These are phyloP conservation scores for Brachyhypopomus occidentalis DNA, from an alignment of 2,113 vertebrate genomes.

Conservation along the genomic window DNA sequence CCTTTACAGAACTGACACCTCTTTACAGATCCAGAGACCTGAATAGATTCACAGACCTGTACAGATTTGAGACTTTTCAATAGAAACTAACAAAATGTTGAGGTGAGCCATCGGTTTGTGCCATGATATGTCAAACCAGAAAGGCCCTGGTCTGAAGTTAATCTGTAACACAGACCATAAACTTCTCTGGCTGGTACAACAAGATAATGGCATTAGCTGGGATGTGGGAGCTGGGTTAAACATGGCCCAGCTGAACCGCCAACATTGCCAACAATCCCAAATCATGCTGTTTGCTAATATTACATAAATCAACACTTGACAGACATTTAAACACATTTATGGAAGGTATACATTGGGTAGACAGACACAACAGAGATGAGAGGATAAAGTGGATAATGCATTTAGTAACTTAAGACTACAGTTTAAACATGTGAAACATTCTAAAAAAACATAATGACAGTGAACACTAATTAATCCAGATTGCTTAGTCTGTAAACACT, in stretches of 20 bases:
- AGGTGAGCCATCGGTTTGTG: slow-evolving; percentile 12
- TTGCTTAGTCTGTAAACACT: too few relatives aligned
- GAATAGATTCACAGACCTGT: too few relatives aligned
- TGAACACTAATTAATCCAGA: too few relatives aligned
- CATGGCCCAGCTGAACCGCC: background rate
- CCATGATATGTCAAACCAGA: slow-evolving; percentile 17
- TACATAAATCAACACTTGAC: slow-evolving; percentile 1
- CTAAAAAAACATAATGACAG: too few relatives aligned
- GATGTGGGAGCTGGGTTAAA: slow-evolving; percentile 12
- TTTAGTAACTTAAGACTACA: too few relatives aligned
- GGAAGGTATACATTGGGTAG: background rate
- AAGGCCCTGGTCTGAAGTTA: slow-evolving; percentile 37
- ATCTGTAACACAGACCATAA: slow-evolving; percentile 51
- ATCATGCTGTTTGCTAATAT: background rate
- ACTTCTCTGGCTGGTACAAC: slow-evolving; percentile 24
- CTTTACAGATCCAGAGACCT: too few relatives aligned
- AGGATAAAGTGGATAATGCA: too few relatives aligned
- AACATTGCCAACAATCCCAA: background rate
- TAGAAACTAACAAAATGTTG: slow-evolving; percentile 39
- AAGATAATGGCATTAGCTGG: slow-evolving; percentile 15
- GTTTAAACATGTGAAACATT: too few relatives aligned
- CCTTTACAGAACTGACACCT: too few relatives aligned
- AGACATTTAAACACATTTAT: background rate
- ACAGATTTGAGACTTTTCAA: background rate
- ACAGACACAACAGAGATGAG: too few relatives aligned